A percentile compares a stretch with the other conserved stretches of the same genome.
Conservation (phyloP, 2,797 vertebrate species). For the Gallirallus australis region DNA sequence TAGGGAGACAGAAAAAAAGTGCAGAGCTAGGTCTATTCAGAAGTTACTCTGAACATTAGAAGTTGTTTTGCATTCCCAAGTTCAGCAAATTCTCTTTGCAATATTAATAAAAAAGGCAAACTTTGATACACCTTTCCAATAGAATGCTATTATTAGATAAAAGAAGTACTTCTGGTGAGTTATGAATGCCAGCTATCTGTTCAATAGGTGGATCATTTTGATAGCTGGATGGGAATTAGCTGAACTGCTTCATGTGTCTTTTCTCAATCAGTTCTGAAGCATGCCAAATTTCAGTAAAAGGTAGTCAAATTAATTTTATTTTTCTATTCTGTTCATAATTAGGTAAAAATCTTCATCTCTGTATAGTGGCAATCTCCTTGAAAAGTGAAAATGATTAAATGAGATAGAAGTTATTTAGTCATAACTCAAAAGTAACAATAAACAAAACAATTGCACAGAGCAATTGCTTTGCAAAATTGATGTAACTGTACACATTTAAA, state of each 20-base stretch:
- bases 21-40: not conserved
- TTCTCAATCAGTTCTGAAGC: constrained; percentile 14
- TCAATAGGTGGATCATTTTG: not conserved
- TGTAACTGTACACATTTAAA: constrained; percentile 37
- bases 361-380: not conserved
- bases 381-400: not conserved
- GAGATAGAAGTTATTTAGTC: not conserved
- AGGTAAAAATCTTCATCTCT: not conserved
- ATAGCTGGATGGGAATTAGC: constrained; percentile 18
- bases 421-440: constrained; percentile 2
- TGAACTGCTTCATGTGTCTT: not conserved
- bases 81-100: not conserved
- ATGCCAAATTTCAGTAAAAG: constrained; percentile 4
- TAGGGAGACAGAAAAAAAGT: not conserved
- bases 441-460: constrained; percentile 2
- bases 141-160: constrained; percentile 31
- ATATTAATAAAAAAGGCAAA: not conserved
- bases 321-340: not conserved
- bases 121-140: not conserved
- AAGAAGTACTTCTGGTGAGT: not conserved
- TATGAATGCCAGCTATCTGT: not conserved
- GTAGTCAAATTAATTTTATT: not conserved
- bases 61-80: not conserved
- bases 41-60: not conserved
- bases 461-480: constrained; percentile 47